Evolutionary conservation across 37 sponge, comb jelly and placozoan genomes (phyloP).

Genomic region (Aplysina aerophoba): DNA sequence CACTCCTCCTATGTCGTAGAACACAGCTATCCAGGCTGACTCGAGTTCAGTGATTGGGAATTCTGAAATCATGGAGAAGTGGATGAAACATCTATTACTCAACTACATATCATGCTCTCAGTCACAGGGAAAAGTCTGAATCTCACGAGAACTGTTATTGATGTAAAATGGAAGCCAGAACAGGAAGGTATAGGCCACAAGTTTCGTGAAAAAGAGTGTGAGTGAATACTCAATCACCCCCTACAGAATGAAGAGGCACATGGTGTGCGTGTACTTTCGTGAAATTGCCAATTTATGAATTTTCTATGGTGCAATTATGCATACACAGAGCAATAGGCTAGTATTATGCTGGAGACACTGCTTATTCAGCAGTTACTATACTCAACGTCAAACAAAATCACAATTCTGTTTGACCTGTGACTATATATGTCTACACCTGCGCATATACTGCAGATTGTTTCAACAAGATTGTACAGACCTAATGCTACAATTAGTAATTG

Average conservation of each 20-base stretch:
- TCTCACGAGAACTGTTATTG: slow-evolving; percentile 25
- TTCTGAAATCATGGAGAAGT: not conserved
- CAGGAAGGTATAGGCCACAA: slow-evolving; percentile 87
- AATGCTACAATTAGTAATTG: too few relatives aligned
- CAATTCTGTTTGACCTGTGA: too few relatives aligned
- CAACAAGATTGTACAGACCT: too few relatives aligned
- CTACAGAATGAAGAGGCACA: slow-evolving; percentile 6
- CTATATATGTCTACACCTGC: too few relatives aligned
- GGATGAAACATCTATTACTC: too few relatives aligned
- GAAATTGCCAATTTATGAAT: not conserved
- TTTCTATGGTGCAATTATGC: not conserved
- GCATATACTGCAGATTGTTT: too few relatives aligned
- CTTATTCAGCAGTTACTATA: too few relatives aligned
- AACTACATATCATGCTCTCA: too few relatives aligned
- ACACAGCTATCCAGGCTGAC: slow-evolving; percentile 69
- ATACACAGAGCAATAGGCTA: not conserved
- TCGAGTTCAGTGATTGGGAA: not conserved
- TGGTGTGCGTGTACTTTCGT: not conserved
- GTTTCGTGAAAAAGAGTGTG: slow-evolving; percentile 88
- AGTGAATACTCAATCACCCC: slow-evolving; percentile 89
- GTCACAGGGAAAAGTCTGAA: too few relatives aligned
- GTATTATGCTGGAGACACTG: too few relatives aligned
- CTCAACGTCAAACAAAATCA: too few relatives aligned
- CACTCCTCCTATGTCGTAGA: slow-evolving; percentile 90
- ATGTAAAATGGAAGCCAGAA: slow-evolving; percentile 90